phyloP scores from a whole-genome alignment of 2,888 invertebrate genomes.

The Drosophila quinaria region DNA sequence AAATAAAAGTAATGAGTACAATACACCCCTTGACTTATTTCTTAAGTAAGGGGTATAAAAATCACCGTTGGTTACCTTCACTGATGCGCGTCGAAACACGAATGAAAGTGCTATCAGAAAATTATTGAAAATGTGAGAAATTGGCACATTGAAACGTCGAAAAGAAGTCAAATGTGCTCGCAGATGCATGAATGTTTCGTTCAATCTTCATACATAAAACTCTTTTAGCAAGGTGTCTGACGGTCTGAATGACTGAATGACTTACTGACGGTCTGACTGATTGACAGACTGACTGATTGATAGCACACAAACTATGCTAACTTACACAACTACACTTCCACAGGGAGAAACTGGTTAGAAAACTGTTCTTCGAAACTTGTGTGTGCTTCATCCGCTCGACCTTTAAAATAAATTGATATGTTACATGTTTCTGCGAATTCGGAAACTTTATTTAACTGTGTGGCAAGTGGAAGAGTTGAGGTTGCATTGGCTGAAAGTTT shows the following conservation, averaged over 20 bases:
- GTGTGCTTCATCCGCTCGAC: neutral
- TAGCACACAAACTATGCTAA: neutral
- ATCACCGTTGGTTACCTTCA: conserved; percentile 16
- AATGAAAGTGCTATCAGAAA: conserved; percentile 23
- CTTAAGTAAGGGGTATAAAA: neutral
- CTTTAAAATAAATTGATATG: conserved; percentile 2
- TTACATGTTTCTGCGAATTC: neutral
- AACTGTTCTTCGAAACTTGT: neutral
- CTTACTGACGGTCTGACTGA: conserved; percentile 1
- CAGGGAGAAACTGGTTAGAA: neutral
- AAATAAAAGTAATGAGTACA: no score
- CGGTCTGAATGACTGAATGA: neutral
- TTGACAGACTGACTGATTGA: conserved; percentile 3
- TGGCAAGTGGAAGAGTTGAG: neutral
- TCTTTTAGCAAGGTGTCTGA: neutral
- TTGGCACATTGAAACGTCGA: conserved; percentile 6
- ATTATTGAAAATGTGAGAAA: conserved; percentile 15
- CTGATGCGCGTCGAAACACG: conserved; percentile 9
- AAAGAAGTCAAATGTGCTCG: conserved; percentile 15
- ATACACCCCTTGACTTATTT: no score
- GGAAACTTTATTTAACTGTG: neutral
- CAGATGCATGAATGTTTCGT: conserved; percentile 4
- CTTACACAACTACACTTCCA: neutral
- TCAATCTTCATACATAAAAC: neutral
- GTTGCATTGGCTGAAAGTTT: neutral